Evolutionary conservation across 2,888 invertebrate species (phyloP).

Genomic region (Dioctria linearis): DNA sequence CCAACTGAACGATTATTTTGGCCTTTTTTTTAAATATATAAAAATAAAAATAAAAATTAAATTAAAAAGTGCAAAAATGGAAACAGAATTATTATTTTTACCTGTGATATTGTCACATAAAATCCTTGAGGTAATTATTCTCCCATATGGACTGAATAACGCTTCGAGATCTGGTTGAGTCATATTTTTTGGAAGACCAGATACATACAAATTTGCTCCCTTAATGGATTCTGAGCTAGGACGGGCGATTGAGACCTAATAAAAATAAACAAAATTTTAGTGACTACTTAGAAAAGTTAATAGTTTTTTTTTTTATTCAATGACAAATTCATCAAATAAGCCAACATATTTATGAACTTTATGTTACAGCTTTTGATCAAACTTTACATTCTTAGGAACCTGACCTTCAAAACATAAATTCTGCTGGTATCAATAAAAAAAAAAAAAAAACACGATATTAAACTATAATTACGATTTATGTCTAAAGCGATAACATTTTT

Average conservation of each 20-base stretch:
- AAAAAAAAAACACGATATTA: too few relatives aligned
- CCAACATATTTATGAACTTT: too few relatives aligned
- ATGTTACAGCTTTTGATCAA: too few relatives aligned
- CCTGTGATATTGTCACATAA: conserved; percentile 90
- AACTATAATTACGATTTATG: too few relatives aligned
- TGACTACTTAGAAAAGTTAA: too few relatives aligned
- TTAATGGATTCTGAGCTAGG: conserved; percentile 95
- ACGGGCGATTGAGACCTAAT: conserved; percentile 83
- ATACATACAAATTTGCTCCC: conserved; percentile 94
- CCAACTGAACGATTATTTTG: neutral
- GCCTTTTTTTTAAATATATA: neutral
- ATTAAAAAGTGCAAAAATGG: conserved; percentile 20
- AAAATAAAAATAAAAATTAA: conserved; percentile 8
- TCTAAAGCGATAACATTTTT: too few relatives aligned
- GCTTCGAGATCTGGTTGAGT: conserved; percentile 88
- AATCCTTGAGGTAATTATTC: conserved; percentile 89
- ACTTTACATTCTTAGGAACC: too few relatives aligned
- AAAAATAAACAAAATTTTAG: neutral
- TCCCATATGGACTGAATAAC: conserved; percentile 85
- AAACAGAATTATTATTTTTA: conserved; percentile 68
- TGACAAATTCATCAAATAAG: too few relatives aligned
- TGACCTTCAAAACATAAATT: too few relatives aligned
- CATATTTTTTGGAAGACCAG: conserved; percentile 92
- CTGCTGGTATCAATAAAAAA: too few relatives aligned
- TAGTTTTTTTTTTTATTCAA: too few relatives aligned